Evolutionary conservation across 2,888 invertebrate species (phyloP), one percentile per base, ranked within the genome.

Genomic region (Slavum lentiscoides): DNA sequence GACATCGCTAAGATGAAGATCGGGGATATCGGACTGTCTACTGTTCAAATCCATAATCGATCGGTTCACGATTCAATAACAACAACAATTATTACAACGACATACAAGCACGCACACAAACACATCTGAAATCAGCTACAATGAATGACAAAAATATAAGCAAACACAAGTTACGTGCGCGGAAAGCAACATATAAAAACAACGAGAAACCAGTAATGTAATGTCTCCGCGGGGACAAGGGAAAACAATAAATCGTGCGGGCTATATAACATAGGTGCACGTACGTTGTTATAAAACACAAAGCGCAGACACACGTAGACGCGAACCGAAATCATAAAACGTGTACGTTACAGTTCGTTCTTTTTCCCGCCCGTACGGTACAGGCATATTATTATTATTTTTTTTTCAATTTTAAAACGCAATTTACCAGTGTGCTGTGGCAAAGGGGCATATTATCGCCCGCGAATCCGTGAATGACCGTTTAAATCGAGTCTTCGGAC

Each of bases 1-100:
- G 89, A 93, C 92, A 91, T 93, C 92, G 89, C 92, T 92, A 88
- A 92, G 91, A 87, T 91, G 91, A 86, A 92, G 88, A 86, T 89
- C 88, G 84, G 86, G 84, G 84, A 86, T 87, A 85, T 87, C 82
- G 69, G 82, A 83, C 73, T 83, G 83, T 73, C 82, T 84, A 74
- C 87, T 89, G 62, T 80, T 72, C 17, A 72, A 21, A 58, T 80
- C 80, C 80, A 80, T 80, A 62, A 80, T 72, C 70, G 55, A 70
- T 72, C 5, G 58, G 23, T 68, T 68, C 66, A 76, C 19, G 68
- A 76, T 76, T 68, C 49, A 75, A 67, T 55, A 80, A 80, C 80
- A 72, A 72, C 58, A 72, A 72, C 23, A 62, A 68, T 59, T 9
- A 43, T 7, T 4, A 43, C 30, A 30, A 30, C 30, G 61, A 66